These are phyloP conservation scores for Andrena bucephala DNA, from an alignment of 2,888 invertebrate species.

Conservation along the genomic window DNA sequence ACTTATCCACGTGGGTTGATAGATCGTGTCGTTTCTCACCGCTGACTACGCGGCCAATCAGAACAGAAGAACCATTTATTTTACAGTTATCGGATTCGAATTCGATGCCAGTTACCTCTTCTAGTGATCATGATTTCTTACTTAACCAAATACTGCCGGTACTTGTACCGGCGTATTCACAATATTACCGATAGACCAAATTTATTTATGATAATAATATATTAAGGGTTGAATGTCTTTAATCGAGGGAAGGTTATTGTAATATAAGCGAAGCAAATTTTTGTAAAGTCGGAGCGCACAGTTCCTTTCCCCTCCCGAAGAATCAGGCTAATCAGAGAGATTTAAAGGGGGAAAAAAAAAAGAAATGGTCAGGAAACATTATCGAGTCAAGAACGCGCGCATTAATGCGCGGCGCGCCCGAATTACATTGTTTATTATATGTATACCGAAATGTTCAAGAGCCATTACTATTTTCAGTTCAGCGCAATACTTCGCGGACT, in stretches of 20 bases:
- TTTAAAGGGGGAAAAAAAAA: conserved; percentile 55
- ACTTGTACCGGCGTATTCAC: conserved; percentile 83
- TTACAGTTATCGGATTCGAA: conserved; percentile 33
- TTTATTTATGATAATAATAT: conserved; percentile 85
- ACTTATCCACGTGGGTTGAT: conserved; percentile 33
- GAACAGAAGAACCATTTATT: conserved; percentile 33
- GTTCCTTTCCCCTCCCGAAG: conserved; percentile 77
- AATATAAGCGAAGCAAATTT: conserved; percentile 81
- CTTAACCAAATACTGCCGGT: conserved; percentile 84
- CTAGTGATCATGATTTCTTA: conserved; percentile 78
- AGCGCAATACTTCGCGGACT: conserved; percentile 12
- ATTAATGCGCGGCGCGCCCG: conserved; percentile 15
- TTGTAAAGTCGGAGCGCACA: conserved; percentile 83
- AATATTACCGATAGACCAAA: conserved; percentile 85
- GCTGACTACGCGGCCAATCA: conserved; percentile 23
- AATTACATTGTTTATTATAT: conserved; percentile 25
- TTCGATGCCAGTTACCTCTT: conserved; percentile 73
- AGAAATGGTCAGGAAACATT: conserved; percentile 70
- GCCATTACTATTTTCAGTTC: conserved; percentile 29
- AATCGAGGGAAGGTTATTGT: conserved; percentile 82
- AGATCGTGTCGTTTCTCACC: conserved; percentile 55
- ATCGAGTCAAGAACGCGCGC: conserved; percentile 65
- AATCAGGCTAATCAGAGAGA: conserved; percentile 64
- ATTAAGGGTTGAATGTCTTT: conserved; percentile 83
- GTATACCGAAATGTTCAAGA: conserved; percentile 19